Conservation (phyloP, 2,888 invertebrate genomes). For the Metallyticus violacea region DNA sequence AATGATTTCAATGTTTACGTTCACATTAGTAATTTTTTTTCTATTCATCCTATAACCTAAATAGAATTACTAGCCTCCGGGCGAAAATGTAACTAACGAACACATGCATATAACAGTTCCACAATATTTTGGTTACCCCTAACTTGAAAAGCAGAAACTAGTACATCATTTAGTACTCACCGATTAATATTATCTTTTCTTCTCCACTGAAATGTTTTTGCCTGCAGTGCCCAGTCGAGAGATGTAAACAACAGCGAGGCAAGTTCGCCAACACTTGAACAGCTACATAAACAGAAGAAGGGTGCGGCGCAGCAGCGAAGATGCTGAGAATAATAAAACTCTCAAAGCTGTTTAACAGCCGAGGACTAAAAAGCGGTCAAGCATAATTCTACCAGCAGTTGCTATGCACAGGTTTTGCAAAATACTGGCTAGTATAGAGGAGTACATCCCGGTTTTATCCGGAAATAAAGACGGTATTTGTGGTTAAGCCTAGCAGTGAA, state of each 20-base stretch:
- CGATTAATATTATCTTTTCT: background rate
- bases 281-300: background rate
- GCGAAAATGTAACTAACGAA: no score
- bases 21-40: no score
- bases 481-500: background rate
- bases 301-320: background rate
- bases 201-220: background rate
- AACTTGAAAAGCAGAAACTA: background rate
- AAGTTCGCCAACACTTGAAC: background rate
- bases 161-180: background rate
- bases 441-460: background rate
- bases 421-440: background rate
- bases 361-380: background rate
- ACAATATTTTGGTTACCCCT: no score
- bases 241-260: background rate
- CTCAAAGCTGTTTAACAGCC: background rate
- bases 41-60: no score
- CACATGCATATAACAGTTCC: no score
- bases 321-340: background rate
- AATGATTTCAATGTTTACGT: no score
- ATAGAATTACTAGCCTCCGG: no score
- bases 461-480: background rate
- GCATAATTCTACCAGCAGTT: background rate
- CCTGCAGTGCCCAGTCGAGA: background rate
- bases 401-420: background rate